phyloP scores from a whole-genome alignment of 2,888 invertebrate species.

The Meteorus cinctellus region DNA sequence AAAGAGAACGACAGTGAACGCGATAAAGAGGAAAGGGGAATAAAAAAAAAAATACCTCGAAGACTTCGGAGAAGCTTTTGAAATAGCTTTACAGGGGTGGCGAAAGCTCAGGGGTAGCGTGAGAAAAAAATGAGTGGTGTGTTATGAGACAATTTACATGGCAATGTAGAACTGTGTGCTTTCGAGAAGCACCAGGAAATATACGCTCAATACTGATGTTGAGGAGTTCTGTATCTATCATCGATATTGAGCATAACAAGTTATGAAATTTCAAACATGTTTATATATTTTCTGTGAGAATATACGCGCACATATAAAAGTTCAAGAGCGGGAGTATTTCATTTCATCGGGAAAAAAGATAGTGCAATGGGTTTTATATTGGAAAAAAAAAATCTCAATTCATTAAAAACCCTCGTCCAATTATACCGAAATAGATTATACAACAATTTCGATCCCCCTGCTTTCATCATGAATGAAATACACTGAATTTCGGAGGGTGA shows the following conservation, averaged over 20 bases:
- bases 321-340: no score
- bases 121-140: constrained; percentile 20
- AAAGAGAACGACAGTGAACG: neutral
- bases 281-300: neutral
- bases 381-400: no score
- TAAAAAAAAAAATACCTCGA: constrained; percentile 8
- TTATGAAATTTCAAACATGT: neutral
- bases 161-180: neutral
- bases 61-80: constrained; percentile 29
- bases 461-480: no score
- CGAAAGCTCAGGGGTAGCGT: constrained; percentile 14
- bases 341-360: no score
- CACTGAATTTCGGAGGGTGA: no score
- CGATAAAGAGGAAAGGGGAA: neutral
- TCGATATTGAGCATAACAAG: neutral
- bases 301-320: neutral
- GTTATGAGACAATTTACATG: constrained; percentile 36
- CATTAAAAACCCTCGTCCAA: no score
- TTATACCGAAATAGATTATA: neutral
- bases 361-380: no score
- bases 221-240: neutral
- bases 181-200: neutral
- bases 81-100: constrained; percentile 28
- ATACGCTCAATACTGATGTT: neutral
- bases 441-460: neutral